Evolutionary conservation across 1,140 invertebrate species (phyloP).

Genomic region (Ceratoteleas bidentatus): DNA sequence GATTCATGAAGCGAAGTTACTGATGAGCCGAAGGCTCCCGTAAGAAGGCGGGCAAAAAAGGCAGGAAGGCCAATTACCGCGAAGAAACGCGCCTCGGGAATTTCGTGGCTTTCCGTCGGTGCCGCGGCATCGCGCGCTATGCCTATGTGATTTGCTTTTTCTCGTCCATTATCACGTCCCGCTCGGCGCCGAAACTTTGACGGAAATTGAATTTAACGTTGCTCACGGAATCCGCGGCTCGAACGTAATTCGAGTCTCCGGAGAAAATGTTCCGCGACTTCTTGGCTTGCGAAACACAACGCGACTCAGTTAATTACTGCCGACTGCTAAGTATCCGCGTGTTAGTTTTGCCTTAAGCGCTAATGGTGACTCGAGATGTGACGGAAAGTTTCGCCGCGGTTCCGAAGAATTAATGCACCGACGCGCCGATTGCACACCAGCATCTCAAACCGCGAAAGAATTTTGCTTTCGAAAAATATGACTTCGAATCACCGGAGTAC

Average conservation of each 20-base stretch:
- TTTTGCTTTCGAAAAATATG: no score
- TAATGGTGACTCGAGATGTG: constrained; percentile 45
- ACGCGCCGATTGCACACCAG: constrained; percentile 23
- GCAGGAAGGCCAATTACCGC: constrained; percentile 71
- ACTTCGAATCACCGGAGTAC: no score
- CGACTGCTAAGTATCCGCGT: constrained; percentile 40
- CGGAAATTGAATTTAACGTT: constrained; percentile 49
- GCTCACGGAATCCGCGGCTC: constrained; percentile 22
- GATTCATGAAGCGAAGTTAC: constrained; percentile 24
- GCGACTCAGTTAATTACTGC: constrained; percentile 51
- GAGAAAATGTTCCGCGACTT: constrained; percentile 43
- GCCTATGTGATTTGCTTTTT: constrained; percentile 68
- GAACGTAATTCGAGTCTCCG: constrained; percentile 26
- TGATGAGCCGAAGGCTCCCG: constrained; percentile 21
- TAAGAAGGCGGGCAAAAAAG: constrained; percentile 57
- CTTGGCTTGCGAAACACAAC: constrained; percentile 49
- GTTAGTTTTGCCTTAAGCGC: constrained; percentile 62
- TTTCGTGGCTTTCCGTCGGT: constrained; percentile 56
- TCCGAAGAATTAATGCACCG: constrained; percentile 26
- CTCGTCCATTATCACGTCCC: constrained; percentile 9
- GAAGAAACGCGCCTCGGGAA: constrained; percentile 60
- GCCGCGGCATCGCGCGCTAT: constrained; percentile 30
- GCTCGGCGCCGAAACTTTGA: constrained; percentile 47
- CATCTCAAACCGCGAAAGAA: no score
- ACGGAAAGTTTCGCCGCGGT: constrained; percentile 29